Evolutionary conservation across 2,797 vertebrate species (phyloP), one percentile per base, ranked within the genome.

Genomic region (Choloepus didactylus): DNA sequence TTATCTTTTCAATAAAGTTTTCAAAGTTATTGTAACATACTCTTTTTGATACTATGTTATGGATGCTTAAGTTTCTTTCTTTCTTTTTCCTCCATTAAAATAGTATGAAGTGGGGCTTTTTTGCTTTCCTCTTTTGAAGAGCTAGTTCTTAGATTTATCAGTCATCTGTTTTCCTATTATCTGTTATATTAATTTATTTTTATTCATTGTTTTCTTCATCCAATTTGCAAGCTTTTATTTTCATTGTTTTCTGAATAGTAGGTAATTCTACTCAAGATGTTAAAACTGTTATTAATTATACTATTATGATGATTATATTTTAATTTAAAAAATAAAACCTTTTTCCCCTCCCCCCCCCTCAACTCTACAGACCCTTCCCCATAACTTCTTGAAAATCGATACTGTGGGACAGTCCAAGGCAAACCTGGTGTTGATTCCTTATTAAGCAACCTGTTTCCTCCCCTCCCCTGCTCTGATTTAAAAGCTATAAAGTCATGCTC

Each of bases 1-100:
- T 60, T 35, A 94, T 35, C 9, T 41, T 96, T 64, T 89, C 5
- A 77, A 54, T 44, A 85, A 46, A 70, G 15, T 51, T 90, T 90
- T 87, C 18, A 87, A 84, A 69, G 51, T 16, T 66, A 83, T 81
- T 93, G 2, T 19, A 67, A 75, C 69, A 8, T 91, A 44, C 5
- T 54, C 12, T 72, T 76, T 89, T 84, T 25, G 70, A 62, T 59
- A 72, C 19, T n/a, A 56, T 70, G 38, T 85, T 82, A 72, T 59
- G 9, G 12, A 51, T 84, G 0, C 9, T 80, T 89, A 3, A 38
- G 14, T 60, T 27, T 29, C 11, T 70, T 41, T 79, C 6, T 73
- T 8, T 73, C 59, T 31, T 56, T 3, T 19, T 2, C 12, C 11
- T 49, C 85, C 67, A 76, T 88, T 93, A 92, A 89, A 76, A 4